These are phyloP conservation scores for Papilio aristodemus DNA, from an alignment of 1,140 invertebrate species.

Conservation along the genomic window DNA sequence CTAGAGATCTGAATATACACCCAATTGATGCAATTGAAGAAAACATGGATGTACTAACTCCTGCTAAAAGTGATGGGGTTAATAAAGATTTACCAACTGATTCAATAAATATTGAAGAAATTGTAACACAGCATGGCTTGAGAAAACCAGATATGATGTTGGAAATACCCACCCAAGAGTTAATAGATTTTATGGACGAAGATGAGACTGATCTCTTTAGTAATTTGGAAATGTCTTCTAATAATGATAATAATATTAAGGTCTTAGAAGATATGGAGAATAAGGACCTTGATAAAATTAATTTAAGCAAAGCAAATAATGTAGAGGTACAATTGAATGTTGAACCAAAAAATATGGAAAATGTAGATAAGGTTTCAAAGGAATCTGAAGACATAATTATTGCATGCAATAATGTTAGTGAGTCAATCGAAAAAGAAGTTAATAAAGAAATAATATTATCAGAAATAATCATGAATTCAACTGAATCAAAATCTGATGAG, in stretches of 20 bases:
- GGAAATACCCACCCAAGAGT: conserved; percentile 64
- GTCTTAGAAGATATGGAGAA: not conserved
- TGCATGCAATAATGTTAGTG: not conserved
- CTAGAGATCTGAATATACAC: not conserved
- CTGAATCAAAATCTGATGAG: conserved; percentile 15
- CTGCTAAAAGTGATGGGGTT: conserved; percentile 17
- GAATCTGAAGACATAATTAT: not conserved
- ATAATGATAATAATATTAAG: conserved; percentile 30
- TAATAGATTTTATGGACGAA: conserved; percentile 47
- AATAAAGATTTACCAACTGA: conserved; percentile 21
- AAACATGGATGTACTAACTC: not conserved
- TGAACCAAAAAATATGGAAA: not conserved
- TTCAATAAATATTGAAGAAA: conserved; percentile 21
- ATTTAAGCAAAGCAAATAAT: not conserved
- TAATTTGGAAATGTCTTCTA: conserved; percentile 38
- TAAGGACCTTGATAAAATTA: not conserved
- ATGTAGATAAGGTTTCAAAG: not conserved
- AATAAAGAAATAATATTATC: not conserved
- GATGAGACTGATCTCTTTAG: conserved; percentile 36
- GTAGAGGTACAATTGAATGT: conserved; percentile 17
- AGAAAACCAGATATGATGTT: conserved; percentile 65
- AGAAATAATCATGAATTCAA: not conserved
- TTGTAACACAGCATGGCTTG: conserved; percentile 48
- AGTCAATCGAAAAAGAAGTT: conserved; percentile 18
- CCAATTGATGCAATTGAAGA: not conserved